phyloP scores from a whole-genome alignment of 2,888 invertebrate genomes.

The Synanthedon andrenaeformis region DNA sequence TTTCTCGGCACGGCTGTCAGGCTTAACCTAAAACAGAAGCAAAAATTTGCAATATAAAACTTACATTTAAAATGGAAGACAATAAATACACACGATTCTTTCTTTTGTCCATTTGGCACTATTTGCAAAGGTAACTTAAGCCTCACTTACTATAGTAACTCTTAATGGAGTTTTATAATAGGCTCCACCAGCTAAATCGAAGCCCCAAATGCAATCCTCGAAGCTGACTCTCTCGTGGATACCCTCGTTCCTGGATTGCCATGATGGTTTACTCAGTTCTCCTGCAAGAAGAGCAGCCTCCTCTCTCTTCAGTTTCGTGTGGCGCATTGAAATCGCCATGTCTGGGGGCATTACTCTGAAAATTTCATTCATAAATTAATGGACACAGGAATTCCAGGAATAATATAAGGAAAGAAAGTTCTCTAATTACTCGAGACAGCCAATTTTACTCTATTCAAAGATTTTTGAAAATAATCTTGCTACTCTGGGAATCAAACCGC shows the following conservation, averaged over 20 bases:
- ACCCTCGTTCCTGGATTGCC: slow-evolving; percentile 54
- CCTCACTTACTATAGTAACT: slow-evolving; percentile 39
- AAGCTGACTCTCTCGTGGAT: slow-evolving; percentile 58
- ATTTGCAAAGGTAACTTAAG: not conserved
- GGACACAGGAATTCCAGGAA: not conserved
- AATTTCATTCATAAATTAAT: not conserved
- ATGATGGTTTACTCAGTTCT: slow-evolving; percentile 41
- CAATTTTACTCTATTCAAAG: not conserved
- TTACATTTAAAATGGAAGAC: not conserved
- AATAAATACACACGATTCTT: not conserved
- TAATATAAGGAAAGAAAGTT: not conserved
- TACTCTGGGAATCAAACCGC: too few species aligned
- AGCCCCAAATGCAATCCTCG: slow-evolving; percentile 55
- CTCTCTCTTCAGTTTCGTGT: slow-evolving; percentile 35
- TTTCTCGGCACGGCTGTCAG: slow-evolving; percentile 44
- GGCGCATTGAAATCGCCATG: slow-evolving; percentile 37
- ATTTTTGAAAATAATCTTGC: not conserved
- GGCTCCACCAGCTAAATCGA: slow-evolving; percentile 50
- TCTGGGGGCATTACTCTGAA: slow-evolving; percentile 7
- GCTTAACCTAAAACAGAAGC: slow-evolving; percentile 33
- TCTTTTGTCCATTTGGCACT: too few species aligned
- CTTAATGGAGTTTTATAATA: slow-evolving; percentile 47
- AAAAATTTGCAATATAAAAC: not conserved
- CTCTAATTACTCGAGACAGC: not conserved
- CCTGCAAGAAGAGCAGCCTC: slow-evolving; percentile 44